phyloP scores from a whole-genome alignment of 2,113 vertebrate genomes.

The Boleophthalmus pectinirostris region DNA sequence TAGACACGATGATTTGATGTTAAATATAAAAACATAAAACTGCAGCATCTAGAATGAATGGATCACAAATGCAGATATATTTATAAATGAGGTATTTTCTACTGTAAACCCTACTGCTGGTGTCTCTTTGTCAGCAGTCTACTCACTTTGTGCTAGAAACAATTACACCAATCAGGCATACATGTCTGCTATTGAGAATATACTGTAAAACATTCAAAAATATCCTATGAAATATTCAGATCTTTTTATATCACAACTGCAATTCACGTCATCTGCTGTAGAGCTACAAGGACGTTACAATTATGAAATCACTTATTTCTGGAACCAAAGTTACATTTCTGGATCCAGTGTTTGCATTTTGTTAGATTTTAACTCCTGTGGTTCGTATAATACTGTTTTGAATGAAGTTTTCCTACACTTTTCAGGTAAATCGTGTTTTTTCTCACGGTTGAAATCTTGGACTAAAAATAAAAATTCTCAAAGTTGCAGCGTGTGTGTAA shows the following conservation, averaged over 20 bases:
- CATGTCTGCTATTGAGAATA: neutral
- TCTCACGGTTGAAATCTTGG: neutral
- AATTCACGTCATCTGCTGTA: neutral
- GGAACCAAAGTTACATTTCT: neutral
- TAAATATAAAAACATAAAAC: neutral
- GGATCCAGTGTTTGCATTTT: neutral
- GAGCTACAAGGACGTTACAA: neutral
- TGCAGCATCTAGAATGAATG: neutral
- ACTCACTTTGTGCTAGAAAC: conserved; percentile 29
- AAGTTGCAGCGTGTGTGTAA: too few relatives aligned
- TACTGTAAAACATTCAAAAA: neutral
- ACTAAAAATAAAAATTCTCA: too few relatives aligned
- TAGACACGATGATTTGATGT: conserved; percentile 16
- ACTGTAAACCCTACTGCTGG: conserved; percentile 16
- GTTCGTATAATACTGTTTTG: neutral
- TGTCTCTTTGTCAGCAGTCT: neutral
- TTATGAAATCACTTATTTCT: neutral
- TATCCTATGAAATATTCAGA: neutral
- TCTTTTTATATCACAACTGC: neutral
- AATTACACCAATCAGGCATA: conserved; percentile 7
- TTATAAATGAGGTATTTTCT: conserved; percentile 29
- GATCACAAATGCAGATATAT: neutral
- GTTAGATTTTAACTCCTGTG: neutral
- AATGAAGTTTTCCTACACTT: neutral
- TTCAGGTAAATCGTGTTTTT: too few relatives aligned